Evolutionary conservation across 2,888 invertebrate species (phyloP), one percentile per base, ranked within the genome.

Genomic region (Byasa hedistus): DNA sequence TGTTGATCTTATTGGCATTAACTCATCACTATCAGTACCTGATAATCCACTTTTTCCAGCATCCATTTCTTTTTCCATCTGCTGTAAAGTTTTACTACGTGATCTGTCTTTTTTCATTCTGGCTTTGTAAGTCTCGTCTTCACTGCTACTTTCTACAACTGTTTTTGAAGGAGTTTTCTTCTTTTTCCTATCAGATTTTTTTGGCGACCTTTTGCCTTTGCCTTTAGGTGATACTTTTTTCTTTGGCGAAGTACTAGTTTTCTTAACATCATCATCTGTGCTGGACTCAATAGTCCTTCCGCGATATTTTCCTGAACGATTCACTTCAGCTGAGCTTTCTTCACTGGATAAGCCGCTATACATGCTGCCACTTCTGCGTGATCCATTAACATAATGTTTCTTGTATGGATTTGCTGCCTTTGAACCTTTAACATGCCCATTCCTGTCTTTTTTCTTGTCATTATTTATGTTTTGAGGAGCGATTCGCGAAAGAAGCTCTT

Each of bases 21-120:
- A 83, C 70, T 96, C 96, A 81, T 96, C 97, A 79, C 96, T 97
- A 71, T 97, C 97, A 64, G 95, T 94, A 59, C 93, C 94, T 5
- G 95, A 94, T 60, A 93, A 93, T 15, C 81, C 86, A 58, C 77
- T 71, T 69, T 81, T 85, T 68, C 93, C 93, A 65, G 93, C 94
- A 32, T 86, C 77, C 83, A 96, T 92, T 84, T 96, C 96, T 75
- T 94, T 94, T 79, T 96, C 96, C 93, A 96, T 94, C 83, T 95
- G 94, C 70, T 93, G 93, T 19, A 95, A 84, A 3, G 94, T 93
- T 70, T 93, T 94, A 73, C 94, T 95, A 74, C 92, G 82, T 72
- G 88, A 81, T 79, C 87, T 82, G 81, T 92, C 82, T 83, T 90
- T 88, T 78, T 91, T 83, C 74, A 82, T 69, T 76, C 81, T 81